A percentile compares a stretch with the other conserved stretches of the same genome.
These are phyloP conservation scores for Caenorhabditis briggsae DNA, from an alignment of 1,140 invertebrate species.

Conservation along the genomic window DNA sequence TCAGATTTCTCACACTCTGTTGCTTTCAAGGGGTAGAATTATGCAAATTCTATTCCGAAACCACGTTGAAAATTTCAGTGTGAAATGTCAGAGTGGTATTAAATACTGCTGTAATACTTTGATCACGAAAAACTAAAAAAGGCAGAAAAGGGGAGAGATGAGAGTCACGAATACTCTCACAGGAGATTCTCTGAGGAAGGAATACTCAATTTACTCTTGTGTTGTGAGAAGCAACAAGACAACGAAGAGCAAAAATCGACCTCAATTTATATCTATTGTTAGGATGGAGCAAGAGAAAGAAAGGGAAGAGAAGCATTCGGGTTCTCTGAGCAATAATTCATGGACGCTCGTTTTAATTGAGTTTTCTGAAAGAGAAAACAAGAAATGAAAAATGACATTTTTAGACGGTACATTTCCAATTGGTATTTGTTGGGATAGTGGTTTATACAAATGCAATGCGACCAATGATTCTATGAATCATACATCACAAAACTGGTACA, in stretches of 20 bases:
- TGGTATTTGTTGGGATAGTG: too few species aligned
- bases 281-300: slow-evolving; percentile 4
- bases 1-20: slow-evolving; percentile 31
- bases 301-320: slow-evolving; percentile 22
- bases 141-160: background rate
- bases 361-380: background rate
- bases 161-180: slow-evolving; percentile 42
- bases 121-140: background rate
- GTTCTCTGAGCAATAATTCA: slow-evolving; percentile 26
- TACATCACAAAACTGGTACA: too few species aligned
- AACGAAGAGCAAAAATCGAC: slow-evolving; percentile 46
- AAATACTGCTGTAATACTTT: background rate
- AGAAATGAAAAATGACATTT: background rate
- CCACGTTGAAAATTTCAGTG: slow-evolving; percentile 20
- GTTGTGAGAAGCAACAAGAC: slow-evolving; percentile 18
- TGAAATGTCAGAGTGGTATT: background rate
- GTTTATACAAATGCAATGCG: too few species aligned
- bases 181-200: slow-evolving; percentile 20
- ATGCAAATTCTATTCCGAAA: slow-evolving; percentile 19
- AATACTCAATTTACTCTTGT: slow-evolving; percentile 51
- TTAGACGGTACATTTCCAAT: too few species aligned
- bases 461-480: too few species aligned
- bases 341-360: slow-evolving; percentile 13
- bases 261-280: slow-evolving; percentile 52
- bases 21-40: slow-evolving; percentile 5